Conservation (phyloP, 37 sponge, comb jelly and placozoan species). For the Spongilla lacustris region DNA sequence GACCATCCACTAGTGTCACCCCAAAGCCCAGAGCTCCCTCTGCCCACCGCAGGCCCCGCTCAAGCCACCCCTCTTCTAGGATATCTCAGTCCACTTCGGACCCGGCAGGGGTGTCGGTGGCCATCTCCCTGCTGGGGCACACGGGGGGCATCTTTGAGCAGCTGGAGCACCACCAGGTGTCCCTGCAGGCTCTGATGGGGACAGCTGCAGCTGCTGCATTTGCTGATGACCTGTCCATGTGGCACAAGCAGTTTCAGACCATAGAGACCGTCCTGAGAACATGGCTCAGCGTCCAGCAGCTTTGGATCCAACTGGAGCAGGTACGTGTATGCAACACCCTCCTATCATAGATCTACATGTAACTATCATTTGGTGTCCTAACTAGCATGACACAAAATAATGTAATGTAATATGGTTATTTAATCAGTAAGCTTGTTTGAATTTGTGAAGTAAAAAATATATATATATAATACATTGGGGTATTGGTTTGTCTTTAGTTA, state of each 20-base stretch:
- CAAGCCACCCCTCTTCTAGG: background rate
- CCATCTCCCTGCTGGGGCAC: constrained; percentile 36
- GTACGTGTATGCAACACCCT: constrained; percentile 21
- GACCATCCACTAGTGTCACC: background rate
- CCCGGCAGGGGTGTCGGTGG: background rate
- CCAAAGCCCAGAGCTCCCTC: background rate
- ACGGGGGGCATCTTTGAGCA: constrained; percentile 57
- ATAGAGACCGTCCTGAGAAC: constrained; percentile 78
- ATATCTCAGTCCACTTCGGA: background rate
- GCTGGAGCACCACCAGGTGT: constrained; percentile 67
- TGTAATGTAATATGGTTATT: too few relatives aligned
- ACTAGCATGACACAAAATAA: too few relatives aligned
- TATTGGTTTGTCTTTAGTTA: too few relatives aligned
- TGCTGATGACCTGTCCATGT: constrained; percentile 70
- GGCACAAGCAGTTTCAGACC: constrained; percentile 86
- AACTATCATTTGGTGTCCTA: too few relatives aligned
- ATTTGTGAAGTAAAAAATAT: too few relatives aligned
- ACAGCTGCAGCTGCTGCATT: constrained; percentile 72
- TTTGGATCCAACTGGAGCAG: constrained; percentile 79
- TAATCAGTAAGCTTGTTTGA: too few relatives aligned
- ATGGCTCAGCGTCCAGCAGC: constrained; percentile 78
- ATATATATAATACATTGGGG: too few relatives aligned
- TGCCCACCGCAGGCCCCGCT: background rate
- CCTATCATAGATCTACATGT: too few relatives aligned
- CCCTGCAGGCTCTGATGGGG: constrained; percentile 47